Conservation (phyloP, 2,888 invertebrate species). For the Chymomyza fuscimana region DNA sequence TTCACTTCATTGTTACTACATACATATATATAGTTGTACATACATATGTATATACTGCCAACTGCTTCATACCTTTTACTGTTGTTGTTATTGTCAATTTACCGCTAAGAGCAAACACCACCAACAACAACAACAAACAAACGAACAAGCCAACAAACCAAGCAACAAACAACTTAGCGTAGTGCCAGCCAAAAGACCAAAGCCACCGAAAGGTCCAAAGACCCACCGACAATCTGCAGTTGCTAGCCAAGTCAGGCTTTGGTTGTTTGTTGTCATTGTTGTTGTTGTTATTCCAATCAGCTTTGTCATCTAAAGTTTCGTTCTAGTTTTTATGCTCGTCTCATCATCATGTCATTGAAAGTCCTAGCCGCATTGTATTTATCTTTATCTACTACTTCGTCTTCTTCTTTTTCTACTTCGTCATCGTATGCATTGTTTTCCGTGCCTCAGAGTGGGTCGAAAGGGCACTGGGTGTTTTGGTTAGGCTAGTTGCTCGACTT, state of each 20-base stretch:
- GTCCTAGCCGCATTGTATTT: slow-evolving; percentile 15
- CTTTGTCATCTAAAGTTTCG: slow-evolving; percentile 56
- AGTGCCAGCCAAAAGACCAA: background rate
- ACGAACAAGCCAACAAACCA: slow-evolving; percentile 32
- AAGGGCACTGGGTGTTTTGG: background rate
- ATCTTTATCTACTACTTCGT: background rate
- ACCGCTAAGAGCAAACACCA: slow-evolving; percentile 71
- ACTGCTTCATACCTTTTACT: slow-evolving; percentile 5
- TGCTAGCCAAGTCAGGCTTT: slow-evolving; percentile 3
- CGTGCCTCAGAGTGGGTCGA: background rate
- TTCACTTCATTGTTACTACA: slow-evolving; percentile 49
- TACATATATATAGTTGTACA: slow-evolving; percentile 19
- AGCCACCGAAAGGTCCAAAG: background rate
- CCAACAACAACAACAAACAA: slow-evolving; percentile 30
- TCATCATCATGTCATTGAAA: slow-evolving; percentile 36
- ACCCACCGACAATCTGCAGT: slow-evolving; percentile 21
- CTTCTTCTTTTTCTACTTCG: background rate
- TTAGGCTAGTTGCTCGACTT: background rate
- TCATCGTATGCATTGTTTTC: background rate
- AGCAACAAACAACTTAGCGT: slow-evolving; percentile 36
- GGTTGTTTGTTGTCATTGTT: slow-evolving; percentile 6
- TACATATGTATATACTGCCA: no score
- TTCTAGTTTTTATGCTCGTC: slow-evolving; percentile 32
- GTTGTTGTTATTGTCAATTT: slow-evolving; percentile 49
- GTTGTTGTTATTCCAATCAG: slow-evolving; percentile 33